A percentile compares a stretch with the other conserved stretches of the same genome.
phyloP scores from a whole-genome alignment of 2,888 invertebrate genomes.

The Idaea dimidiata region DNA sequence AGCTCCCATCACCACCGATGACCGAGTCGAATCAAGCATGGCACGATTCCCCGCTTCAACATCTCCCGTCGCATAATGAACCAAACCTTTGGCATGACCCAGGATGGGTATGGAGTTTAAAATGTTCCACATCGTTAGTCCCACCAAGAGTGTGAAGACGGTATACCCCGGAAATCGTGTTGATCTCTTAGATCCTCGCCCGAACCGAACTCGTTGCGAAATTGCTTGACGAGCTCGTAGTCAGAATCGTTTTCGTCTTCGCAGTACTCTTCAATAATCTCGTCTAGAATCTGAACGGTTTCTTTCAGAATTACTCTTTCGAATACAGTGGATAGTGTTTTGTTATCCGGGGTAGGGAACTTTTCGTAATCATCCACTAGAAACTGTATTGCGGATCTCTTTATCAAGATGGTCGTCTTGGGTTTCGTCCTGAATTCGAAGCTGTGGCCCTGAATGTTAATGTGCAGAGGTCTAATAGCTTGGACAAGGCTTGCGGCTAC shows the following conservation, averaged over 20 bases:
- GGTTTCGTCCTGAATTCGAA: too few species aligned
- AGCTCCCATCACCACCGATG: background rate
- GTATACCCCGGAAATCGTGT: slow-evolving; percentile 3
- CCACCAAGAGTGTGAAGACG: slow-evolving; percentile 8
- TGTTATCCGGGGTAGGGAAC: too few species aligned
- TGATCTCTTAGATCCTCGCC: background rate
- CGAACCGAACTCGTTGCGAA: background rate
- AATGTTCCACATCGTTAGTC: slow-evolving; percentile 2
- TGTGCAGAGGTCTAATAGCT: too few species aligned
- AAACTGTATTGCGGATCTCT: too few species aligned
- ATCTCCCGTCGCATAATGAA: slow-evolving; percentile 15
- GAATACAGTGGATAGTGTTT: too few species aligned
- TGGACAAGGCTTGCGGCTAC: too few species aligned
- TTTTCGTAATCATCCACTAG: too few species aligned
- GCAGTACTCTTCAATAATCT: background rate
- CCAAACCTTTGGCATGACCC: slow-evolving; percentile 12
- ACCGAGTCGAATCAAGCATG: slow-evolving; percentile 12
- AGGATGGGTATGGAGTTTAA: slow-evolving; percentile 12
- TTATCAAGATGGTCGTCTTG: too few species aligned
- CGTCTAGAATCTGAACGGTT: background rate
- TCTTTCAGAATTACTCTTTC: too few species aligned
- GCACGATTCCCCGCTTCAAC: slow-evolving; percentile 10
- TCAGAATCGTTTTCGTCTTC: background rate
- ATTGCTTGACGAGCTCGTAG: too few species aligned
- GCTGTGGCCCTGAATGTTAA: too few species aligned